Evolutionary conservation across 2,888 invertebrate species (phyloP), one percentile per base, ranked within the genome.

Genomic region (Cenopis cana): DNA sequence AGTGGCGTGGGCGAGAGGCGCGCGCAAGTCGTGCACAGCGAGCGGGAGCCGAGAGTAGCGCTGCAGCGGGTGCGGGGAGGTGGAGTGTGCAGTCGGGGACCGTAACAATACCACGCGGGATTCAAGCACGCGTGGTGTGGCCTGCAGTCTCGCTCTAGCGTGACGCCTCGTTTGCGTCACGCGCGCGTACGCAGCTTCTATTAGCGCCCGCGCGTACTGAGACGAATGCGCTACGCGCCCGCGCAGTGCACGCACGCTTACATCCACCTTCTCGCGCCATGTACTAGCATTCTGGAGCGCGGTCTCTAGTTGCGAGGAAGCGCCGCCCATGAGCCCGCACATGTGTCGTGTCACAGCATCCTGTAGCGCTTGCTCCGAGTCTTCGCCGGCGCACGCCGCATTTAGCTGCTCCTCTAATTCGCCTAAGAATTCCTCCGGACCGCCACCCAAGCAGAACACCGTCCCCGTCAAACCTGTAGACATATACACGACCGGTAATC

Each of bases 201-300:
- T 79, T 0, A 82, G 64, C 9, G 78, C 79, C 11, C 79, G 78
- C 0, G 79, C 76, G 69, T 88, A 89, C 70, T 88, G 88, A 2
- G 77, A 73, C 0, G 89, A 84, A 60, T 84, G 77, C 0, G 80
- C 67, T 0, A 85, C 80, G 11, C 74, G 76, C 0, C 81, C 79
- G 29, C 82, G 73, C 50, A 76, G 57, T 38, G 66, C 69, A 56
- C 67, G 70, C n/a, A 80, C 66, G 49, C 82, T 79, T 0, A 66
- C 66, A 0, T 81, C 77, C 2, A 88, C 64, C 72, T 86, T 88
- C 18, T 83, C 77, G 0, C 74, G 20, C 85, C 87, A 87, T 0
- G 76, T 74, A 2, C 60, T 54, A 3, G 72, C 56, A 2, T 56
- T 57, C 4, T 10, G 55, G 1, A 83, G 59, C 9, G 66, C 74